These are phyloP conservation scores for Nothobranchius kuhntae DNA, from an alignment of 2,113 vertebrate species.

Conservation along the genomic window DNA sequence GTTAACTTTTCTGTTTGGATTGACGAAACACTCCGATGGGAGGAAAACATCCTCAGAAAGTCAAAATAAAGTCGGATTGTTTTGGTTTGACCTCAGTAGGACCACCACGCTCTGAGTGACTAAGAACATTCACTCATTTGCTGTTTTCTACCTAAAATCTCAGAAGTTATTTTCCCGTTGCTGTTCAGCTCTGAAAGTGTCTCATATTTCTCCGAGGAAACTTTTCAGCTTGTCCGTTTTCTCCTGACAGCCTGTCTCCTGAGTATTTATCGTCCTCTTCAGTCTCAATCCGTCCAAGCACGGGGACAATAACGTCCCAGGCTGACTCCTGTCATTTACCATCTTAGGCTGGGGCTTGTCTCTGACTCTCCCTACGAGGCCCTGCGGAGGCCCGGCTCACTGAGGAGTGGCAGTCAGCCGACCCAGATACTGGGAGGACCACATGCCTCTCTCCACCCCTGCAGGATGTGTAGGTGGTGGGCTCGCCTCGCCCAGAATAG, in stretches of 20 bases:
- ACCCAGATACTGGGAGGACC: conserved; percentile 74
- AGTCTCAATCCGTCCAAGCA: neutral
- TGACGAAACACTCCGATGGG: too few species aligned
- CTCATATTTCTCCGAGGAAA: neutral
- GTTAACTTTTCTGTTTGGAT: too few species aligned
- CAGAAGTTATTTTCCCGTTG: neutral
- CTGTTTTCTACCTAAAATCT: too few species aligned
- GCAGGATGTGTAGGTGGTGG: conserved; percentile 82
- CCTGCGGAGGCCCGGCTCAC: conserved; percentile 48
- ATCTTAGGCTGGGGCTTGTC: conserved; percentile 7
- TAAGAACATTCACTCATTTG: too few species aligned
- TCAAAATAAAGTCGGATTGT: too few species aligned
- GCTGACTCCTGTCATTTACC: neutral
- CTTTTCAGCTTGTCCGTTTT: neutral
- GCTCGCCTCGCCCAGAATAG: conserved; percentile 84
- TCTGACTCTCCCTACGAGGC: conserved; percentile 55
- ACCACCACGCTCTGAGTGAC: too few species aligned
- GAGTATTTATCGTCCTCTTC: neutral
- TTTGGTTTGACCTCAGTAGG: too few species aligned
- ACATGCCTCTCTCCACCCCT: conserved; percentile 86
- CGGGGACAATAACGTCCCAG: conserved; percentile 1
- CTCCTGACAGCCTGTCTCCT: neutral
- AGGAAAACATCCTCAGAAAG: too few species aligned
- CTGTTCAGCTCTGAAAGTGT: neutral
- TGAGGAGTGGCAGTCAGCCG: conserved; percentile 72